A percentile compares a stretch with the other conserved stretches of the same genome.
Evolutionary conservation across 2,888 invertebrate genomes (phyloP).

Genomic region (Alviniconcha strummeri): DNA sequence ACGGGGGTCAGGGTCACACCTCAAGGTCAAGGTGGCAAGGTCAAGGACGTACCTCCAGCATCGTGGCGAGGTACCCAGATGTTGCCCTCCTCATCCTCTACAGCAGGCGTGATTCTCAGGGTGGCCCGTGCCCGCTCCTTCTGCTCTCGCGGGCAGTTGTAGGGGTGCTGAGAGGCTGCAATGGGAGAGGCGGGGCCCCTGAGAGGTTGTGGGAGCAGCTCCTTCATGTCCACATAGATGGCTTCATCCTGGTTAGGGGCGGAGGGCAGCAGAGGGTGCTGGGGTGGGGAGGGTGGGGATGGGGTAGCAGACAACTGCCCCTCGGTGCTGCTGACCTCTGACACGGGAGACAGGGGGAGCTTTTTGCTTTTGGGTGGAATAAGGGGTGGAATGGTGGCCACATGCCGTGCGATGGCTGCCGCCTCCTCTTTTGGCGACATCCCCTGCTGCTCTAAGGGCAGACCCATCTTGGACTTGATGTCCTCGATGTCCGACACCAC

Average conservation of each 20-base stretch:
- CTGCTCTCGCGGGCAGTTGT: conserved; percentile 43
- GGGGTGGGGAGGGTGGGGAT: conserved; percentile 20
- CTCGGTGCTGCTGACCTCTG: conserved; percentile 43
- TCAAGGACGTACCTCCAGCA: conserved; percentile 17
- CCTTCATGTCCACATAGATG: conserved; percentile 43
- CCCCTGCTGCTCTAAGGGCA: conserved; percentile 41
- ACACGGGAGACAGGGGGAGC: conserved; percentile 53
- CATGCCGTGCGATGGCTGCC: conserved; percentile 57
- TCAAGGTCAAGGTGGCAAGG: conserved; percentile 31
- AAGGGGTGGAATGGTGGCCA: conserved; percentile 59
- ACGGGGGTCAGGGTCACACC: conserved; percentile 11
- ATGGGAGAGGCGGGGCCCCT: conserved; percentile 8
- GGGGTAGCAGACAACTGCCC: neutral
- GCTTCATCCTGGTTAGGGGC: conserved; percentile 33
- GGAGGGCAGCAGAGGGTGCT: conserved; percentile 12
- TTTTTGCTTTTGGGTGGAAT: conserved; percentile 63
- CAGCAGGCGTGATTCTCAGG: conserved; percentile 51
- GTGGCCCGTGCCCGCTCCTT: conserved; percentile 52
- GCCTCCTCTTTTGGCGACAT: conserved; percentile 56
- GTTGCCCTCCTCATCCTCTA: conserved; percentile 49
- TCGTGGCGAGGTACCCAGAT: conserved; percentile 53
- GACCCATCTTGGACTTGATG: conserved; percentile 48
- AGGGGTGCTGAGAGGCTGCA: neutral
- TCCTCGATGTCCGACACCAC: conserved; percentile 32
- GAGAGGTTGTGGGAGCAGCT: conserved; percentile 29